These are phyloP conservation scores for Eonycteris spelaea DNA, from an alignment of 2,113 vertebrate species.

Conservation along the genomic window DNA sequence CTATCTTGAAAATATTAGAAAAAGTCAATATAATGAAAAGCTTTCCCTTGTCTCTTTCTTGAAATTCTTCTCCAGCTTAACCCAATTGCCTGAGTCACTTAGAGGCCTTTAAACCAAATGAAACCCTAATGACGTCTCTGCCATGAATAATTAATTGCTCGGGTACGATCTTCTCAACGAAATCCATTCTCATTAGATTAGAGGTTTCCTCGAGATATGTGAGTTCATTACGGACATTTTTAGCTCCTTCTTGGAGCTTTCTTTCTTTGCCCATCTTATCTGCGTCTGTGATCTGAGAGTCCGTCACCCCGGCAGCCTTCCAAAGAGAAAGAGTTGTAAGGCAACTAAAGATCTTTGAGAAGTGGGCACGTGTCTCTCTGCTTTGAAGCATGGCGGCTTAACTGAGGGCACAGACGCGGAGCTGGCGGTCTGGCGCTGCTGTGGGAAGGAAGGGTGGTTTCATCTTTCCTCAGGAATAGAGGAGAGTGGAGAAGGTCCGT, in stretches of 20 bases:
- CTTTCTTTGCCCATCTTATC: constrained; percentile 74
- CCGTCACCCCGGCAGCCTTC: not conserved
- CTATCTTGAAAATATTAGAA: constrained; percentile 80
- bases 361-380: not conserved
- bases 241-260: constrained; percentile 79
- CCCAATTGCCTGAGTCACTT: constrained; percentile 92
- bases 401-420: no score
- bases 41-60: constrained; percentile 81
- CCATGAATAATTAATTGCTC: constrained; percentile 99
- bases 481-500: no score
- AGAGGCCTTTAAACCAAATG: constrained; percentile 91
- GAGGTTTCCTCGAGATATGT: constrained; percentile 88
- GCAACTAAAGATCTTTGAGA: not conserved
- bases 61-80: constrained; percentile 87
- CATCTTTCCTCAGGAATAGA: not conserved
- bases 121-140: constrained; percentile 92
- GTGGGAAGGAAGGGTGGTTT: not conserved
- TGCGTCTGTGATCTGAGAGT: constrained; percentile 57
- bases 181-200: constrained; percentile 99
- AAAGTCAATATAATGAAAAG: constrained; percentile 86
- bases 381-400: not conserved
- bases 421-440: not conserved
- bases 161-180: constrained; percentile 89
- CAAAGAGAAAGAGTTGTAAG: not conserved
- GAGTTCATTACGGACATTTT: constrained; percentile 88